These are phyloP conservation scores for Hypocryptadius cinnamomeus DNA, from an alignment of 2,113 vertebrate genomes.

Conservation along the genomic window DNA sequence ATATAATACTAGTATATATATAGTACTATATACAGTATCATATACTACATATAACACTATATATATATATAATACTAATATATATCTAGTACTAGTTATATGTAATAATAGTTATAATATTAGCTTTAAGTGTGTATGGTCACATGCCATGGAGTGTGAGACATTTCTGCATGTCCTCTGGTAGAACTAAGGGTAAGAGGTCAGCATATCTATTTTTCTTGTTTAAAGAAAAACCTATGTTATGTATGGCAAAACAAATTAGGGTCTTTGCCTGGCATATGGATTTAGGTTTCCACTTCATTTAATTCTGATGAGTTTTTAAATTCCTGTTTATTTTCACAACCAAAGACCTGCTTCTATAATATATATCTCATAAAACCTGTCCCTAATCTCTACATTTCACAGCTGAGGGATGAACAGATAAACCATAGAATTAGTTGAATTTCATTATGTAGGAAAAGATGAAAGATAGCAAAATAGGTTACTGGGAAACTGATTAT, in stretches of 20 bases:
- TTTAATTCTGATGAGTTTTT: constrained; percentile 29
- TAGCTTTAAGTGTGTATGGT: not conserved
- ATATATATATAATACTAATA: not conserved
- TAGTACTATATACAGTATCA: not conserved
- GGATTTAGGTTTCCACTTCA: not conserved
- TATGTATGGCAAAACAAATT: constrained; percentile 14
- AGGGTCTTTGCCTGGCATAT: constrained; percentile 3
- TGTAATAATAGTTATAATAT: not conserved
- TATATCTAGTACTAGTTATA: not conserved
- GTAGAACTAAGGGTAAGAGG: not conserved
- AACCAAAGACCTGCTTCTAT: not conserved
- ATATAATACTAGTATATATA: too few relatives aligned
- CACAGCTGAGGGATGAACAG: not conserved
- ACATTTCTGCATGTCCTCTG: not conserved
- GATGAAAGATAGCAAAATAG: constrained; percentile 48
- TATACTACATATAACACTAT: not conserved
- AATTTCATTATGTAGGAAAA: constrained; percentile 58
- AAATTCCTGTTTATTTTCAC: constrained; percentile 47
- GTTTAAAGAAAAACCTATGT: not conserved
- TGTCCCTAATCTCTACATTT: constrained; percentile 35
- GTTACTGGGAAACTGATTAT: constrained; percentile 10
- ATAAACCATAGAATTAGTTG: constrained; percentile 35
- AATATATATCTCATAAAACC: constrained; percentile 23
- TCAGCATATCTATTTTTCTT: not conserved
- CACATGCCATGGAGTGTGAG: not conserved